Percentiles rank a stretch among this genome's conserved stretches.
Conservation (phyloP, 1,140 invertebrate genomes). For the Euschistus heros region DNA sequence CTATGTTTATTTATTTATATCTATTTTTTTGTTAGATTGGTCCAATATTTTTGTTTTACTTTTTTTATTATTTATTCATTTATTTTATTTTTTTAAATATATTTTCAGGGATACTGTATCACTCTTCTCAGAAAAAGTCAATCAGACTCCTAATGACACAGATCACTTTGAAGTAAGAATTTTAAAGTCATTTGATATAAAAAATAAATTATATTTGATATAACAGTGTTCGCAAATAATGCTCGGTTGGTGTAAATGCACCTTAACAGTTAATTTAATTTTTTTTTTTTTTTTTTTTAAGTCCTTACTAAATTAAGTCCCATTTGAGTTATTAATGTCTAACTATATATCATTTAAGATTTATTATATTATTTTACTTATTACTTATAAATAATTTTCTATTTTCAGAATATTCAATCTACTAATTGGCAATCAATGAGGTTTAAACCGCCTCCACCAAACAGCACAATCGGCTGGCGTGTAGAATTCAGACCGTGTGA, state of each 20-base stretch:
- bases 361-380: too few relatives aligned
- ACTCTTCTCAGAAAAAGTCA: conserved; percentile 88
- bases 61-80: too few relatives aligned
- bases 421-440: conserved; percentile 99
- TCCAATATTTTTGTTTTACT: neutral
- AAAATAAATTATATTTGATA: too few relatives aligned
- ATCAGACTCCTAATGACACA: conserved; percentile 90
- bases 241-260: too few relatives aligned
- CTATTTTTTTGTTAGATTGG: neutral
- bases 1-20: neutral
- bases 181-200: neutral
- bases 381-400: conserved; percentile 21
- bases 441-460: conserved; percentile 93
- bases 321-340: too few relatives aligned
- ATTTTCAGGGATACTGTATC: conserved; percentile 77
- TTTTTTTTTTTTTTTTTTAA: too few relatives aligned
- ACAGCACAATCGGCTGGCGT: conserved; percentile 95
- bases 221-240: too few relatives aligned
- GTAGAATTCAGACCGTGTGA: conserved; percentile 99
- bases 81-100: neutral
- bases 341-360: too few relatives aligned
- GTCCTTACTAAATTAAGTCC: too few relatives aligned
- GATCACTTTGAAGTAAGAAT: conserved; percentile 91
- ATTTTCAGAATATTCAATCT: conserved; percentile 89
- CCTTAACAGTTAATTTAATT: too few relatives aligned